Evolutionary conservation across 2,797 vertebrate species (phyloP), one percentile per base, ranked within the genome.

Genomic region (Chrysocyon brachyurus): DNA sequence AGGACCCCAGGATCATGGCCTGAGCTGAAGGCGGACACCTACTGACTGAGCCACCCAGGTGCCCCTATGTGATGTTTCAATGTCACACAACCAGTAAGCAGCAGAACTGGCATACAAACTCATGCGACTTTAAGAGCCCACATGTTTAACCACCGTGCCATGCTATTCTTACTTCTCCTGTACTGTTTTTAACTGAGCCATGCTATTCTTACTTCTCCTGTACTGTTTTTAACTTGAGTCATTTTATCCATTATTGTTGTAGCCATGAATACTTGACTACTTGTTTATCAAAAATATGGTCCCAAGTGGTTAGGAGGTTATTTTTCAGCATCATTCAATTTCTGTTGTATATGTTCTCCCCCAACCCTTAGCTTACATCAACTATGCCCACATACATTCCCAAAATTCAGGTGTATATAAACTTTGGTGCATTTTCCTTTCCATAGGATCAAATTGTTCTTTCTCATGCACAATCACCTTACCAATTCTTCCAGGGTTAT

Each of bases 251-350:
- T 33, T 61, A 52, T 49, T 16, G 5, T 40, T 72, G 14, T 85
- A 91, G 56, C 46, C 49, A 61, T 70, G 46, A 83, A 84, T n/a
- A 46, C 4, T 57, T 91, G 59, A 49, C 61, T 91, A 22, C 9
- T 90, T 77, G 3, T 52, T 92, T 87, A 72, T 78, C 26, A 93
- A 90, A 96, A 87, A 68, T 72, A 87, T 56, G 28, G 4, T 33
- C 49, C 36, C 70, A 64, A 87, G 40, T 93, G 26, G 63, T 91
- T 57, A 90, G 49, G 33, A 81, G 15, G 2, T 33, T 33, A 68
- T 52, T 90, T 96, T 87, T 77, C 26, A 86, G 7, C 16, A 21
- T 68, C 15, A 88, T 82, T 89, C 21, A 73, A 21, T 94, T 93
- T 87, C 57, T n/a, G 46, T 86, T 33, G 28, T 0, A 78, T 14